Base-by-base conservation (phyloP, 2,888 invertebrate genomes). In the Cinara cedri region DNA sequence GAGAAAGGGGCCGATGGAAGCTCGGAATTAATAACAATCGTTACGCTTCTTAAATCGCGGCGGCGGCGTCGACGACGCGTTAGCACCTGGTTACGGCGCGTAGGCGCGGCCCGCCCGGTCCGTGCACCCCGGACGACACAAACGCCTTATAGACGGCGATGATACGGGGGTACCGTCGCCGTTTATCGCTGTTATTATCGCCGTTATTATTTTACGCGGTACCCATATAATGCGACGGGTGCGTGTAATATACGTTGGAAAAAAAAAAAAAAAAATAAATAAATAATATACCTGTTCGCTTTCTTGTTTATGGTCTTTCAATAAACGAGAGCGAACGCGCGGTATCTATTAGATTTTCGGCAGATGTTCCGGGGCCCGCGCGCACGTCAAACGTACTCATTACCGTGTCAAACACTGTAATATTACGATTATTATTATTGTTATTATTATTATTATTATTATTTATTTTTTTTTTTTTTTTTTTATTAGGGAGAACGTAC, bases 271-370 rank as follows among this genome's bases (percentile, higher is more conserved):
- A n/a, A n/a, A n/a, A n/a, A 72, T 49, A 72, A 62, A 72, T 72
- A 72, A 72, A 62, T 72, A 72, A 62, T 34, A 21, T 62, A 49
- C n/a, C 54, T n/a, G 54, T 42, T 55, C 21, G 55, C n/a, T 26
- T 26, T 68, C n/a, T 71, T 57, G 13, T 34, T 49, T 26, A 72
- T 16, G 72, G 72, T 62, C 34, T 72, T 72, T 72, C 72, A 72
- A 72, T 72, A 72, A 72, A 72, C 72, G 72, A 72, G 49, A 62
- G 14, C 72, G 62, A 34, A 34, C n/a, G 68, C 44, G 57, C 72
- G 72, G 54, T 70, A 70, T 70, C 70, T 70, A 70, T 70, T 55
- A 70, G 1, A 54, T 70, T 54, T 55, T 51, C n/a, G 72, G 60
- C 72, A 72, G 72, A 72, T 72, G 72, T 60, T 62, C 21, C 34